A percentile compares a stretch with the other conserved stretches of the same genome.
Conservation (phyloP, 2,113 vertebrate species). For the Rhinolophus ferrumequinum region DNA sequence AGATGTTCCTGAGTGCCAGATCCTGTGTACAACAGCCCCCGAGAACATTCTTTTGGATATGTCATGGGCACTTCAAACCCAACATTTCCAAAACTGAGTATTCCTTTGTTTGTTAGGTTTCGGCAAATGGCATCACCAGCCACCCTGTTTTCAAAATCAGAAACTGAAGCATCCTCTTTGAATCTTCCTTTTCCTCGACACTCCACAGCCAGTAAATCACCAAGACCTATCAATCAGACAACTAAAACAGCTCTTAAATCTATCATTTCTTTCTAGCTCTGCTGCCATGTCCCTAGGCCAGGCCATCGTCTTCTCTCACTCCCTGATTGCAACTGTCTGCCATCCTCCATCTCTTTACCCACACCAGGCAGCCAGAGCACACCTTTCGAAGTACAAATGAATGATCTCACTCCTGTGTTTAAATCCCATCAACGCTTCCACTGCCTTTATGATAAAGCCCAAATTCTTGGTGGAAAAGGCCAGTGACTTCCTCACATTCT, state of each 20-base stretch:
- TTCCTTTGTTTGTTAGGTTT: background rate
- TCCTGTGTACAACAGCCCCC: background rate
- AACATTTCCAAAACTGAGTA: background rate
- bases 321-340: background rate
- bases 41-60: background rate
- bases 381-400: background rate
- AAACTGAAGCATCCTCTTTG: background rate
- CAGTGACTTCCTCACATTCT: background rate
- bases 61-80: background rate
- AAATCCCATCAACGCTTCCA: background rate
- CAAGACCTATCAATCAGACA: background rate
- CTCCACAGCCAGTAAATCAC: background rate
- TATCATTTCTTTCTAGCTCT: background rate
- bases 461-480: background rate
- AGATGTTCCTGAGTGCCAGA: background rate
- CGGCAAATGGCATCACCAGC: background rate
- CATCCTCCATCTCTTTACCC: background rate
- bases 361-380: background rate
- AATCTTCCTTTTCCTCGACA: background rate
- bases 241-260: background rate
- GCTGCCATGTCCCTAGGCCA: background rate
- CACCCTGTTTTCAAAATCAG: background rate
- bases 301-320: background rate
- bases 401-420: background rate
- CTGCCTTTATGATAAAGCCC: background rate